Base-by-base conservation (phyloP, 2,888 invertebrate species). In the Heterodera filipjevi region DNA sequence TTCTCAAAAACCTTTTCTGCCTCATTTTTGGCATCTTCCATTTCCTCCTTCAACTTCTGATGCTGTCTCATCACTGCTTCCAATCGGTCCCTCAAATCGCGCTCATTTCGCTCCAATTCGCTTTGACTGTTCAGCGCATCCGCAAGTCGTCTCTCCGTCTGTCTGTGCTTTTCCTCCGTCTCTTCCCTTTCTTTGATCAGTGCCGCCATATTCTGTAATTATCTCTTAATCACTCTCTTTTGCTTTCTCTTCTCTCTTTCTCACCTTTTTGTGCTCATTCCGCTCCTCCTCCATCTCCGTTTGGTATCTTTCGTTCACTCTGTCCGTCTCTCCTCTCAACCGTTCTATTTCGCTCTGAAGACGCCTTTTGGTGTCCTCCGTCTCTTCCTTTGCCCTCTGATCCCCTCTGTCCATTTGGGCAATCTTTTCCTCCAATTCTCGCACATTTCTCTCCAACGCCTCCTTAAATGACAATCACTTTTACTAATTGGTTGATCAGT, bases 71-170 rank as follows among this genome's bases (percentile, higher is more conserved):
- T 80, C 32, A 86, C 72, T 68, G 80, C 81, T 71, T 86, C 83
- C 77, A 89, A 64, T 68, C 86, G 84, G 70, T 88, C 86, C 30
- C 90, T 89, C 77, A 89, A 87, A 76, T 89, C 89, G 71, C 84
- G 80, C 79, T 85, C 83, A 71, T 86, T 86, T 35, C 85, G 77
- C 72, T 89, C 87, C 35, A 90, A 87, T 64, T 86, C 86, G 66
- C 83, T 85, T 74, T 87, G 87, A n/a, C 80, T 74, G 76, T 86
- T 88, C 22, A 88, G 82, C 30, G 86, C 84, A 71, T 87, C 87
- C 33, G 87, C 87, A 35, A 87, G 77, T 35, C 83, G 84, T 74
- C 86, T 85, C 79, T 88, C 88, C 39, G 85, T 79, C n/a, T 75
- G 81, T 68, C 83, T 79, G 22, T 87, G 79, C 75, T 86, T 87